Evolutionary conservation across 1,140 invertebrate species (phyloP).

Genomic region (Drosophila leontia): DNA sequence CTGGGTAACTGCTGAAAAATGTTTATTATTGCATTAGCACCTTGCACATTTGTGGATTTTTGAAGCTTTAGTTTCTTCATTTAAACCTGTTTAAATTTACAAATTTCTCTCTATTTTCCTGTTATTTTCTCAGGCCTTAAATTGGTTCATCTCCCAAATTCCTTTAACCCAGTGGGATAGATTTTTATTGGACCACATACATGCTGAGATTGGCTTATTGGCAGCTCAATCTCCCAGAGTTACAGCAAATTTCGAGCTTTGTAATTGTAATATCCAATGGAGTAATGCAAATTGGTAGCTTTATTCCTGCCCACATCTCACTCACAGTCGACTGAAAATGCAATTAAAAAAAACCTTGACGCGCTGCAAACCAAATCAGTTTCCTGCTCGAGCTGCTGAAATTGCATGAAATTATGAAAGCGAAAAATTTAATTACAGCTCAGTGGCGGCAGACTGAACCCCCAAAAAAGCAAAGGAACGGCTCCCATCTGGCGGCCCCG

Average conservation of each 20-base stretch:
- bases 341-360: slow-evolving; percentile 57
- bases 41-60: neutral
- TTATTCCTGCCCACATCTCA: slow-evolving; percentile 1
- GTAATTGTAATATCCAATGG: slow-evolving; percentile 28
- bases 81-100: neutral
- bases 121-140: neutral
- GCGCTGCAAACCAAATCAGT: slow-evolving; percentile 56
- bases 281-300: slow-evolving; percentile 40
- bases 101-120: slow-evolving; percentile 9
- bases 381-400: slow-evolving; percentile 49
- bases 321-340: slow-evolving; percentile 21
- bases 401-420: slow-evolving; percentile 80
- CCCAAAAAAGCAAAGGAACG: slow-evolving; percentile 38
- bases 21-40: neutral
- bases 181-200: slow-evolving; percentile 19
- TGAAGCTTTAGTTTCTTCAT: too few relatives aligned
- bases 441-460: slow-evolving; percentile 50
- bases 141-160: slow-evolving; percentile 44
- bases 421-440: slow-evolving; percentile 79
- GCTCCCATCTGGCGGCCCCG: slow-evolving; percentile 13
- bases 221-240: slow-evolving; percentile 16
- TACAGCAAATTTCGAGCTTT: slow-evolving; percentile 18
- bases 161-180: slow-evolving; percentile 44
- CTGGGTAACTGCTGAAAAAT: neutral
- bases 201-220: slow-evolving; percentile 39